phyloP scores from a whole-genome alignment of 2,888 invertebrate species.

The Phorcus lineatus region DNA sequence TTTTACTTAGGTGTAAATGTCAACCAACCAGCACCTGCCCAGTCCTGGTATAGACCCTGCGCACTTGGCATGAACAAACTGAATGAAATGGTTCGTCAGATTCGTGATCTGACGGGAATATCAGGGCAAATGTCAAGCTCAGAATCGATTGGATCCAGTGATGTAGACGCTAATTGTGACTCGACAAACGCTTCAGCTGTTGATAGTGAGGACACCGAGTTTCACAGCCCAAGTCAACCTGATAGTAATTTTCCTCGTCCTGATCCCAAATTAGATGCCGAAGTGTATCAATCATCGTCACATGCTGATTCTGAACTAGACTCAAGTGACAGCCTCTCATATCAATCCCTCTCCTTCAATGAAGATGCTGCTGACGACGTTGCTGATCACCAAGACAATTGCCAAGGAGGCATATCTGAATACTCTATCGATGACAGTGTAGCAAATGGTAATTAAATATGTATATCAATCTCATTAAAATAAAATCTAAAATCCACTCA shows the following conservation, averaged over 20 bases:
- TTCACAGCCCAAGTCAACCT: conserved; percentile 21
- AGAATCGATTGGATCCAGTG: conserved; percentile 10
- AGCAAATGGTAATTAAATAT: not conserved
- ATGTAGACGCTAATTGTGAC: conserved; percentile 28
- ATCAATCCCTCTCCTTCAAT: conserved; percentile 29
- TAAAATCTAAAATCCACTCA: too few species aligned
- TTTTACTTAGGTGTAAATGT: conserved; percentile 65
- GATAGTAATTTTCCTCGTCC: not conserved
- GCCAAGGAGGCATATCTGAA: not conserved
- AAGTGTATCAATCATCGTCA: not conserved
- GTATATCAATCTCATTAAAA: too few species aligned
- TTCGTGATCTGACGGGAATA: conserved; percentile 63
- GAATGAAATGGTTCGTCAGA: conserved; percentile 66
- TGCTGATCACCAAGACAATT: not conserved
- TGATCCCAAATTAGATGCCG: not conserved
- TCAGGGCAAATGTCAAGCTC: not conserved
- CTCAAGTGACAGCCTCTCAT: conserved; percentile 34
- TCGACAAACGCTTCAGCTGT: conserved; percentile 10
- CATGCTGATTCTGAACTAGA: conserved; percentile 30
- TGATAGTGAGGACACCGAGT: conserved; percentile 17
- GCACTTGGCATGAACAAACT: conserved; percentile 69
- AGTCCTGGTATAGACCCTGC: conserved; percentile 62
- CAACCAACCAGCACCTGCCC: conserved; percentile 52
- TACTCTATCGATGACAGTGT: not conserved
- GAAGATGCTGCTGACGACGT: conserved; percentile 12